These are phyloP conservation scores for Busseola fusca DNA, from an alignment of 2,888 invertebrate genomes.

Conservation along the genomic window DNA sequence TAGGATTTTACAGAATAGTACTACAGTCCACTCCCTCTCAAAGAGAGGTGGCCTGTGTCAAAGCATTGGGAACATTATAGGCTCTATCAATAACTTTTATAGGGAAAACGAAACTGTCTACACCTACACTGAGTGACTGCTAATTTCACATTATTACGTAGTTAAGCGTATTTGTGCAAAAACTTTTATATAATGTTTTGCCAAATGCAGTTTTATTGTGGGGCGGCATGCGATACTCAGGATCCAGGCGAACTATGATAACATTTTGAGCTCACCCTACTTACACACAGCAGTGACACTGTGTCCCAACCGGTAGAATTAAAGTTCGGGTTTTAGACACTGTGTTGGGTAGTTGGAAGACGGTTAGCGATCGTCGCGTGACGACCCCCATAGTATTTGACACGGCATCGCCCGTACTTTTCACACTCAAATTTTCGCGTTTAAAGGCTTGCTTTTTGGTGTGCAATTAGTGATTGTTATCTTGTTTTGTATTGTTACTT, in stretches of 20 bases:
- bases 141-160: slow-evolving; percentile 59
- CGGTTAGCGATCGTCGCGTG: slow-evolving; percentile 74
- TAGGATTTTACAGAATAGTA: too few relatives aligned
- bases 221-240: slow-evolving; percentile 82
- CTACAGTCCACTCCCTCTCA: too few relatives aligned
- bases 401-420: slow-evolving; percentile 82
- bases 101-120: slow-evolving; percentile 14
- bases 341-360: slow-evolving; percentile 63
- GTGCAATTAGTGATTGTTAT: slow-evolving; percentile 85
- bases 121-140: slow-evolving; percentile 45
- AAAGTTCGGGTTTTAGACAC: slow-evolving; percentile 41
- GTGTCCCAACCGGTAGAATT: slow-evolving; percentile 27
- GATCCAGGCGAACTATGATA: slow-evolving; percentile 75
- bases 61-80: too few relatives aligned
- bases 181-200: slow-evolving; percentile 63
- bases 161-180: slow-evolving; percentile 61
- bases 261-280: slow-evolving; percentile 66
- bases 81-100: slow-evolving; percentile 3
- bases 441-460: slow-evolving; percentile 80
- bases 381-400: slow-evolving; percentile 75
- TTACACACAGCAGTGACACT: slow-evolving; percentile 50
- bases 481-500: slow-evolving; percentile 73
- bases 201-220: slow-evolving; percentile 83
- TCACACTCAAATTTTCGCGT: slow-evolving; percentile 85
- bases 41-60: too few relatives aligned